Conservation (phyloP, 2,888 invertebrate species). For the Drosophila colorata region DNA sequence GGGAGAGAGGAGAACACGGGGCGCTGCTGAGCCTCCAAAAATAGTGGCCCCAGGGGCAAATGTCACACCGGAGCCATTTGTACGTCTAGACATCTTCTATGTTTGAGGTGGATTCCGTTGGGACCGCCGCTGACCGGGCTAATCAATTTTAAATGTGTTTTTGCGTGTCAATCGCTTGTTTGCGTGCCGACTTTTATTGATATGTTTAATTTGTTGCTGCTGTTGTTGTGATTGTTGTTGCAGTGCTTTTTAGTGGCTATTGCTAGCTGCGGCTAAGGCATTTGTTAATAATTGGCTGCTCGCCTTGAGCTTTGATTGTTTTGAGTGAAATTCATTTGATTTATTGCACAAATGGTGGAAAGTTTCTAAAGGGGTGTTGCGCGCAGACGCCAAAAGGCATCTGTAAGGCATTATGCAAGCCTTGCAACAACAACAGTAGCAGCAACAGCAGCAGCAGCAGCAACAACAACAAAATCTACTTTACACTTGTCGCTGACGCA, state of each 20-base stretch:
- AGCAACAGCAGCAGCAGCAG: conserved; percentile 20
- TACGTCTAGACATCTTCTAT: conserved; percentile 74
- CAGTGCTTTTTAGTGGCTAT: conserved; percentile 19
- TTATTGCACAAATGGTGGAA: conserved; percentile 78
- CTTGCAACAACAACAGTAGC: conserved; percentile 41
- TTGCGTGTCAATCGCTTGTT: conserved; percentile 81
- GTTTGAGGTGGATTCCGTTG: conserved; percentile 39
- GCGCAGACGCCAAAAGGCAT: conserved; percentile 18
- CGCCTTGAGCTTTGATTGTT: conserved; percentile 71
- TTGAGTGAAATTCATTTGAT: conserved; percentile 79
- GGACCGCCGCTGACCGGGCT: conserved; percentile 51
- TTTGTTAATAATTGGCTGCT: conserved; percentile 72
- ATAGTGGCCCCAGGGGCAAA: conserved; percentile 64
- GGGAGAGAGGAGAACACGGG: not conserved
- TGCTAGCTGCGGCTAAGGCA: conserved; percentile 45
- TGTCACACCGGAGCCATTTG: conserved; percentile 70
- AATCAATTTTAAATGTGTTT: conserved; percentile 81
- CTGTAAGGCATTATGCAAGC: conserved; percentile 63
- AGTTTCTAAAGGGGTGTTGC: conserved; percentile 49
- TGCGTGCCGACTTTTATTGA: conserved; percentile 79
- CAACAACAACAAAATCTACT: conserved; percentile 45
- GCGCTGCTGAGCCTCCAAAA: conserved; percentile 17
- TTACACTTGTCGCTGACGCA: conserved; percentile 78
- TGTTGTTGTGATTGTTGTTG: conserved; percentile 26
- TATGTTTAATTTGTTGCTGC: conserved; percentile 58